Evolutionary conservation across 2,113 vertebrate species (phyloP).

Genomic region (Varanus salvator): DNA sequence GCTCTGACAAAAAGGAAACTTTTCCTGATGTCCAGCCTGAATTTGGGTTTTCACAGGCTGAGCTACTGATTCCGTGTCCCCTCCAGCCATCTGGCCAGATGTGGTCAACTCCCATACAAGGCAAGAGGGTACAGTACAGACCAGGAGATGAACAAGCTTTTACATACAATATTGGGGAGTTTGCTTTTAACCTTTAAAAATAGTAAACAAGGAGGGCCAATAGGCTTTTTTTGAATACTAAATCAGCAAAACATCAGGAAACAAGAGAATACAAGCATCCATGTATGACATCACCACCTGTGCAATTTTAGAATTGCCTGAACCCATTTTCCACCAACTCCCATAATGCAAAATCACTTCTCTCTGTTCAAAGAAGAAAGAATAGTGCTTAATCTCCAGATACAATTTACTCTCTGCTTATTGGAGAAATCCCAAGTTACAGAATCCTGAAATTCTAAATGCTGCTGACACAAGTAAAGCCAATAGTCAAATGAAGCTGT

Average conservation of each 20-base stretch:
- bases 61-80: background rate
- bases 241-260: background rate
- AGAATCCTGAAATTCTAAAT: background rate
- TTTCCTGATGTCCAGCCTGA: too few species aligned
- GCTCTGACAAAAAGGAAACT: too few species aligned
- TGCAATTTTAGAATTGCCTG: background rate
- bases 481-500: constrained; percentile 18
- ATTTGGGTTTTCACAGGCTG: too few species aligned
- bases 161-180: background rate
- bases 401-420: constrained; percentile 23
- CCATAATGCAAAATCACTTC: constrained; percentile 24
- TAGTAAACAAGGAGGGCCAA: background rate
- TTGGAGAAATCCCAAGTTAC: constrained; percentile 28
- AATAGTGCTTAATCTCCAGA: background rate
- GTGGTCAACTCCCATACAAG: background rate
- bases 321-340: background rate
- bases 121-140: background rate
- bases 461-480: background rate
- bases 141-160: background rate
- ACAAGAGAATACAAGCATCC: background rate
- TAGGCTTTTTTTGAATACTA: background rate
- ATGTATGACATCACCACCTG: background rate
- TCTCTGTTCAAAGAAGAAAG: constrained; percentile 13
- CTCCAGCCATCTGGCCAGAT: background rate
- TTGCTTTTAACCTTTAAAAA: background rate